Percentiles rank a stretch among this genome's conserved stretches.
phyloP scores from a whole-genome alignment of 2,113 vertebrate species.

The Lepisosteus osseus region DNA sequence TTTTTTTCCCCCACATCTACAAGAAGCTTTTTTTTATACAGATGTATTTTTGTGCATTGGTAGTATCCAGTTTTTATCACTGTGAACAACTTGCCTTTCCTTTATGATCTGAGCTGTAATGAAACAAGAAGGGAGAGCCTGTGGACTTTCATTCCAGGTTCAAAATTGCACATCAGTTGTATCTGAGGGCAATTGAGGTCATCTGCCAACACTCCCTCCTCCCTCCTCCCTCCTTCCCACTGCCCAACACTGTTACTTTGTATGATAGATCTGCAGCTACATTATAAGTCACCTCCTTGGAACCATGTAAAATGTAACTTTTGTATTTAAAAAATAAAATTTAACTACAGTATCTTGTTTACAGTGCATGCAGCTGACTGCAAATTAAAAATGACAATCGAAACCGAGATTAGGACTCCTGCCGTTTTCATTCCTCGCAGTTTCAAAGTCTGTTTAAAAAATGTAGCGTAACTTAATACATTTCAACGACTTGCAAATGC shows the following conservation, averaged over 20 bases:
- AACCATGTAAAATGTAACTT: conserved; percentile 55
- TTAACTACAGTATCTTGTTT: conserved; percentile 52
- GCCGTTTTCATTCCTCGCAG: not conserved
- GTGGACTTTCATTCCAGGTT: not conserved
- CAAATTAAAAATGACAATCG: conserved; percentile 50
- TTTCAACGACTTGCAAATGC: too few species aligned
- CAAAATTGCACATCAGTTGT: accelerated
- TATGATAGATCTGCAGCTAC: conserved; percentile 34
- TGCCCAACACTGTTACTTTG: conserved; percentile 9
- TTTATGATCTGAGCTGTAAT: not conserved
- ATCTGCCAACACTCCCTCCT: not conserved
- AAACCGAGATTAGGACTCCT: conserved; percentile 8
- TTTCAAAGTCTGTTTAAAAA: too few species aligned
- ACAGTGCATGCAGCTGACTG: conserved; percentile 42
- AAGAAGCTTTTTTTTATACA: too few species aligned
- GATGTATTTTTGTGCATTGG: too few species aligned
- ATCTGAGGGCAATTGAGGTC: not conserved
- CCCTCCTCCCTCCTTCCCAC: not conserved
- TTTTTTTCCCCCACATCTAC: too few species aligned
- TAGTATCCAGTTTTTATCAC: too few species aligned
- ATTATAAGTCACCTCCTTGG: conserved; percentile 41
- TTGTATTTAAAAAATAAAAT: conserved; percentile 42
- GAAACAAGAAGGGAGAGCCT: not conserved
- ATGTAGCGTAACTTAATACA: too few species aligned
- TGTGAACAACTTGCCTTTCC: too few species aligned